Conservation (phyloP, 2,888 invertebrate genomes). For the Operophtera brumata region DNA sequence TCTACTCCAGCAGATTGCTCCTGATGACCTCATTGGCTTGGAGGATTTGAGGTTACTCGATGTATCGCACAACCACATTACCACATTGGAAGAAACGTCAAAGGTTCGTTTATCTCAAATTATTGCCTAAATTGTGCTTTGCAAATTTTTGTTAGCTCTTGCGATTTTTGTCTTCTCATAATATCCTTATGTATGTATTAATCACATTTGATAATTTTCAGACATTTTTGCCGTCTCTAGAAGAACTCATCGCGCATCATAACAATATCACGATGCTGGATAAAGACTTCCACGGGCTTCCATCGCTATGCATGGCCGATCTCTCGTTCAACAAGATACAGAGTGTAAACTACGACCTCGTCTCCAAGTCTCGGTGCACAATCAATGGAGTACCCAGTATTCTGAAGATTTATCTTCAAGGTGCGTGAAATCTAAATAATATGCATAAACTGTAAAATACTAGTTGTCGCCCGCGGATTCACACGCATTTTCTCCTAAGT, state of each 20-base stretch:
- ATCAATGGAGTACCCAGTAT: constrained; percentile 89
- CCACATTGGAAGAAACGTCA: constrained; percentile 89
- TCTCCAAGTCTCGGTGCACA: constrained; percentile 89
- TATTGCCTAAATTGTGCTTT: neutral
- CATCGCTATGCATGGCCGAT: constrained; percentile 89
- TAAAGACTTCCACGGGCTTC: constrained; percentile 90
- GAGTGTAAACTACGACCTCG: constrained; percentile 86
- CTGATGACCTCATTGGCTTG: constrained; percentile 89
- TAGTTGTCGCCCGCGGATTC: too few relatives aligned
- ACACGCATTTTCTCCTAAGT: too few relatives aligned
- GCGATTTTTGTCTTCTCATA: constrained; percentile 3
- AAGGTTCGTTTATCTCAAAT: constrained; percentile 79
- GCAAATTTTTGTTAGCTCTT: neutral
- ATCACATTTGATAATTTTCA: constrained; percentile 63
- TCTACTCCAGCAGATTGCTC: constrained; percentile 85
- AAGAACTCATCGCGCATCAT: constrained; percentile 87
- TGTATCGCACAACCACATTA: constrained; percentile 88
- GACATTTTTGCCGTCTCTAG: constrained; percentile 89
- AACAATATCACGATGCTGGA: constrained; percentile 88
- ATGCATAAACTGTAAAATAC: too few relatives aligned
- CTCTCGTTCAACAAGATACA: constrained; percentile 88
- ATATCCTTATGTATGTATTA: neutral
- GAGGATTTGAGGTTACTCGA: constrained; percentile 87
- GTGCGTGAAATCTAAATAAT: constrained; percentile 70
- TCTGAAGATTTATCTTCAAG: constrained; percentile 89